These are phyloP conservation scores for Patiria miniata DNA, from an alignment of 35 echinoderm and acorn worm species.

Conservation along the genomic window DNA sequence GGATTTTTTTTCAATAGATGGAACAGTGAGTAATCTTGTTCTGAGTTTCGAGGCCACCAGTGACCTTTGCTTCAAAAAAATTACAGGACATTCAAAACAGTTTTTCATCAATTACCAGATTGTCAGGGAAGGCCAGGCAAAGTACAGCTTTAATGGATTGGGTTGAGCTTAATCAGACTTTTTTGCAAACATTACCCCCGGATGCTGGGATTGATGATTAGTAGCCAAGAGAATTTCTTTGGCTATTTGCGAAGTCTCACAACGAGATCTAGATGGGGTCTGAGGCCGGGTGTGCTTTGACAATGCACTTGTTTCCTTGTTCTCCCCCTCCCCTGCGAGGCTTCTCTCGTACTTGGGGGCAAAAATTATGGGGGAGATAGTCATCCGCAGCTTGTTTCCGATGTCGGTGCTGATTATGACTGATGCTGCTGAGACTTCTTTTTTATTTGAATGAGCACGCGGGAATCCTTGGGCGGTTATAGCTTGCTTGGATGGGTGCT, in stretches of 20 bases:
- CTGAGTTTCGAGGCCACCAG: too few relatives aligned
- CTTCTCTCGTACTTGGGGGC: neutral
- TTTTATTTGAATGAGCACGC: neutral
- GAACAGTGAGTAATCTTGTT: too few relatives aligned
- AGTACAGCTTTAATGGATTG: too few relatives aligned
- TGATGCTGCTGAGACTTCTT: neutral
- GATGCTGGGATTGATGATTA: too few relatives aligned
- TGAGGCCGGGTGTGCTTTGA: neutral
- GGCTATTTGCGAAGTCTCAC: neutral
- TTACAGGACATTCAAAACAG: too few relatives aligned
- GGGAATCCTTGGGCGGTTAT: neutral
- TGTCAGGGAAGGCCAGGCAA: too few relatives aligned
- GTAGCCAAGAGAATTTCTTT: too few relatives aligned
- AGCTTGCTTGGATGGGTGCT: neutral
- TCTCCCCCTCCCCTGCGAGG: neutral
- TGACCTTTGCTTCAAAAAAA: too few relatives aligned
- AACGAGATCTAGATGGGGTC: neutral
- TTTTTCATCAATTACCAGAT: too few relatives aligned
- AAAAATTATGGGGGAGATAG: neutral
- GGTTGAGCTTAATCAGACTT: too few relatives aligned
- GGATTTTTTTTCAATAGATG: too few relatives aligned
- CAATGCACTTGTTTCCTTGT: constrained; percentile 8
- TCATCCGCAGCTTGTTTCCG: constrained; percentile 2
- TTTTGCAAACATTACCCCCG: too few relatives aligned
- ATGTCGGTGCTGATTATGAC: constrained; percentile 13